Percentiles rank a stretch among this genome's conserved stretches.
Evolutionary conservation across 2,797 vertebrate species (phyloP).

Genomic region (Lithobates sylvaticus): DNA sequence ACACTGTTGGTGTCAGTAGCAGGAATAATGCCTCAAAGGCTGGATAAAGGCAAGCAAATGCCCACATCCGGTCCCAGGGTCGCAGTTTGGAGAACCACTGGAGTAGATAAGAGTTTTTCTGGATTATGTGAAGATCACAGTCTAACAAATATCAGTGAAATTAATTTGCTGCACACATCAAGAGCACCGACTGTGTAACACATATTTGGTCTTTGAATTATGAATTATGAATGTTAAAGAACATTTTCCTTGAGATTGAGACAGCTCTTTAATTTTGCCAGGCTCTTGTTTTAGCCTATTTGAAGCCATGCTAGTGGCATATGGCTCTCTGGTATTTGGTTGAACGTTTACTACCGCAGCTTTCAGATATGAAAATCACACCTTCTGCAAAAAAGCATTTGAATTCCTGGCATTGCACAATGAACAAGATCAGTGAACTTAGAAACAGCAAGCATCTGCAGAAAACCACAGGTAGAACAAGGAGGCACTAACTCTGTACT

Average conservation of each 20-base stretch:
- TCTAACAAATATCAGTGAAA: not conserved
- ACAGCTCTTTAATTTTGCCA: not conserved
- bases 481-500: not conserved
- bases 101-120: too few species aligned
- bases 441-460: constrained; percentile 35
- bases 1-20: too few species aligned
- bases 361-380: constrained; percentile 34
- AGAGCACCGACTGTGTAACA: not conserved
- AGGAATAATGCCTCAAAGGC: too few species aligned
- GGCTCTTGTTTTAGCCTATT: not conserved
- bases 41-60: too few species aligned
- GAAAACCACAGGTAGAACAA: constrained; percentile 30
- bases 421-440: constrained; percentile 8
- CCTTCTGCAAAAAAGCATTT: constrained; percentile 49
- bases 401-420: constrained; percentile 54
- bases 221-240: not conserved
- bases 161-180: not conserved
- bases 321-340: not conserved
- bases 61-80: too few species aligned
- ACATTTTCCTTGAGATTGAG: not conserved
- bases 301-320: not conserved
- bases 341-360: constrained; percentile 32
- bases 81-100: too few species aligned
- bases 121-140: not conserved
- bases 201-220: too few species aligned